Base-by-base conservation (phyloP, 2,113 vertebrate genomes). In the Polypterus senegalus region DNA sequence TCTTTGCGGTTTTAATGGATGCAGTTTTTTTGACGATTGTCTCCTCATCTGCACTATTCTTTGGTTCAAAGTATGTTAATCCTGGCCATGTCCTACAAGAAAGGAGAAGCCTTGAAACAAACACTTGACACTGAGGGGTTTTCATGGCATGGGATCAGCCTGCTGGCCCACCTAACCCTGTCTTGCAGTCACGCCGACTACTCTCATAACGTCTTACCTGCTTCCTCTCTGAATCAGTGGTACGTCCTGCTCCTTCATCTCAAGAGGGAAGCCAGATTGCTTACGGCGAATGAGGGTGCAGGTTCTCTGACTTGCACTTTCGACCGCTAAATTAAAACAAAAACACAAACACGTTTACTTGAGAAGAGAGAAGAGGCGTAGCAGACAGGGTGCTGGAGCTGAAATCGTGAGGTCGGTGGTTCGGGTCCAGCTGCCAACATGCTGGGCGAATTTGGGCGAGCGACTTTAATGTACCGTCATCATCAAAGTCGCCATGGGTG, bases 61-160 rank as follows among this genome's bases (percentile, higher is more conserved):
- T 59, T 51, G 76, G 49, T 7, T 72, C 66, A 0, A 76, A 82
- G 55, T 66, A 63, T 1, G 70, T 75, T 70, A 92, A 75, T 73
- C 91, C 92, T 61, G 83, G 84, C 92, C 67, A 94, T 65, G 67
- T 84, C 80, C 85, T 97, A 65, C 52, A 61, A 66, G 65, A 58
- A 63, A 57, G 3, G 65, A 27, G 27, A 27, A 27, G 27, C 1
- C 27, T 27, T 27, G 27, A 27, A 27, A 27, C 27, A 27, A 27
- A 27, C 27, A 27, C 27, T 27, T 27, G 0, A 56, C 47, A 45
- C 4, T 5, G 55, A 65, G 52, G 4, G 9, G 27, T 27, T 27
- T 27, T 27, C 27, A 27, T 27, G 27, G 27, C 27, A 27, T 27
- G 27, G 27, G 2, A 1, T 27, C 27, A 27, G 27, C 1, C 27